Evolutionary conservation across 2,797 vertebrate genomes (phyloP), one percentile per base, ranked within the genome.

Genomic region (Rousettus madagascariensis): DNA sequence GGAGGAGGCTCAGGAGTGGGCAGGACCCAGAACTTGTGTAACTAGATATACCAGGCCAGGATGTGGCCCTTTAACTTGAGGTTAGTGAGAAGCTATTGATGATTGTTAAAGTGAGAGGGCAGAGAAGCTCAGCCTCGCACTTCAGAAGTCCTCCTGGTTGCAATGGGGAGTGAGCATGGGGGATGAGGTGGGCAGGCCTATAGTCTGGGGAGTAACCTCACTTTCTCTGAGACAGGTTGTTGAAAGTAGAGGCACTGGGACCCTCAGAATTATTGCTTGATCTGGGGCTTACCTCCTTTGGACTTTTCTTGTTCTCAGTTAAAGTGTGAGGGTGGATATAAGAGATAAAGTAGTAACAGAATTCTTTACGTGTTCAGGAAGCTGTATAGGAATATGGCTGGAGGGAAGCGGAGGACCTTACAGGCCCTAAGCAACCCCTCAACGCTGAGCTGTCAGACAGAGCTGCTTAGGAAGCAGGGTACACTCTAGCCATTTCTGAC

Each of bases 181-280:
- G 19, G 2, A 0, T 9, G 13, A 55, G 17, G 26, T 28, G 13
- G 20, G 8, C 8, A 15, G 16, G 5, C 3, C 5, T 4, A 4
- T 38, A 9, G 19, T 22, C 26, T 36, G 3, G 2, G 36, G 6
- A 84, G 49, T 28, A 79, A 51, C 26, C 20, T 41, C 2, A 49
- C 22, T 7, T 91, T 78, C 51, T 33, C 13, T 6, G 8, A 61
- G 72, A 20, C 2, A 22, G 43, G 28, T 36, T 46, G n/a, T 8
- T 24, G 55, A 59, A 53, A 78, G 36, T 5, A 12, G 38, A 78
- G 69, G 30, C 17, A 1, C 33, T 2, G 65, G 49, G 38, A 69
- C 30, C 20, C 49, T 72, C 13, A 24, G 30, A 26, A 10, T 51
- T n/a, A 59, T 38, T 46, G 43, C 36, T 41, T 49, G 17, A 68